These are phyloP conservation scores for Mesoclemmys tuberculata DNA, from an alignment of 2,113 vertebrate species.

Conservation along the genomic window DNA sequence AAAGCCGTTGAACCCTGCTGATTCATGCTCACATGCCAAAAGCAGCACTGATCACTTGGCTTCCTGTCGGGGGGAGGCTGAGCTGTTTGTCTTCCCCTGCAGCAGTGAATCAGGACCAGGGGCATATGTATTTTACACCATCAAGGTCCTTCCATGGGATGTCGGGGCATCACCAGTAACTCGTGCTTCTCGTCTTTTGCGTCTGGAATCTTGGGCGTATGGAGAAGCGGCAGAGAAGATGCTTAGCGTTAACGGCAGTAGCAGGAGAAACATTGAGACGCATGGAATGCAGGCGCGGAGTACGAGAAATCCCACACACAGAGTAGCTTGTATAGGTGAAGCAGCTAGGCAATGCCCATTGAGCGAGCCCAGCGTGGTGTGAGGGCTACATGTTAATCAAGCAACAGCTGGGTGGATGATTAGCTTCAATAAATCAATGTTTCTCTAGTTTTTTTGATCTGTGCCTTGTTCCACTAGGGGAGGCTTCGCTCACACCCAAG, in stretches of 20 bases:
- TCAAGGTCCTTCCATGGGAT: not conserved
- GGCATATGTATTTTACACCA: not conserved
- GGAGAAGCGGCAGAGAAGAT: not conserved
- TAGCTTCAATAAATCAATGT: not conserved
- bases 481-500: no score
- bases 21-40: not conserved
- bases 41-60: no score
- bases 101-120: not conserved
- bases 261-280: not conserved
- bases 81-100: not conserved
- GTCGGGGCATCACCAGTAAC: not conserved
- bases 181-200: not conserved
- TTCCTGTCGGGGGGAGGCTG: no score
- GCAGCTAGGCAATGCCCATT: not conserved
- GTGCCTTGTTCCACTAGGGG: no score
- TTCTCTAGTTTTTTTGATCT: no score
- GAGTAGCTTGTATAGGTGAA: not conserved
- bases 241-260: no score
- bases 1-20: not conserved
- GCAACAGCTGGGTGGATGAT: not conserved
- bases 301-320: not conserved
- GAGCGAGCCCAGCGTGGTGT: not conserved
- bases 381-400: not conserved
- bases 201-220: not conserved
- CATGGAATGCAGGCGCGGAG: not conserved